phyloP scores from a whole-genome alignment of 2,113 vertebrate genomes.

The Melanerpes formicivorus region DNA sequence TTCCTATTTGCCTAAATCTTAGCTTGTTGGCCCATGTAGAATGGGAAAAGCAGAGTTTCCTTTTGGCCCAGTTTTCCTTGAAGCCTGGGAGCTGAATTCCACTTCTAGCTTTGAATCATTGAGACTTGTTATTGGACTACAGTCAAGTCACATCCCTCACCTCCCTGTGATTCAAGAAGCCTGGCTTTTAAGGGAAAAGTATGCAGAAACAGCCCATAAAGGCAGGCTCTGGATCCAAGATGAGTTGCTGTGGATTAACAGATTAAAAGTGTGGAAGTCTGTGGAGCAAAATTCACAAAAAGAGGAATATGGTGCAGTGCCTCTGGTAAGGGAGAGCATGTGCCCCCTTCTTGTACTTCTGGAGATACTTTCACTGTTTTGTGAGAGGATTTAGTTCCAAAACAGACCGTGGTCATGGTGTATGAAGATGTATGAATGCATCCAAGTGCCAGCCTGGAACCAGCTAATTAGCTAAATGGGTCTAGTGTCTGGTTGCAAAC shows the following conservation, averaged over 20 bases:
- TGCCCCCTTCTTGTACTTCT: neutral
- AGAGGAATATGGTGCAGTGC: neutral
- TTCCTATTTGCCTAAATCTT: conserved; percentile 59
- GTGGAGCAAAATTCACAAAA: neutral
- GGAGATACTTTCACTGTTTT: neutral
- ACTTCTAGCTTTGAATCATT: conserved; percentile 55
- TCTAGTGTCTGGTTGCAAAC: neutral
- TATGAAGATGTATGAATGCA: neutral
- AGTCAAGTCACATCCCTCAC: conserved; percentile 63
- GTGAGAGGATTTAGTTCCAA: neutral
- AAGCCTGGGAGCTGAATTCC: conserved; percentile 66
- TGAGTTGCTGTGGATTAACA: conserved; percentile 32
- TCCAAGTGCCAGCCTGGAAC: neutral
- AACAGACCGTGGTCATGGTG: neutral
- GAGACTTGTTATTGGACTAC: conserved; percentile 47
- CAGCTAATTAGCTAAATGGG: neutral
- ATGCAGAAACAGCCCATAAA: neutral
- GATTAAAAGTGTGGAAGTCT: conserved; percentile 20
- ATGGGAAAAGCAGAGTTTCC: conserved; percentile 65
- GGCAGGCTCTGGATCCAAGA: conserved; percentile 16
- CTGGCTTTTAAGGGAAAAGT: conserved; percentile 43
- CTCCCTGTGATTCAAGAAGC: conserved; percentile 37
- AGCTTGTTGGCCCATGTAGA: conserved; percentile 32
- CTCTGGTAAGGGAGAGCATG: neutral
- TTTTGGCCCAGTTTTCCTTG: conserved; percentile 48